Evolutionary conservation across 2,113 vertebrate species (phyloP).

Genomic region (Nesoenas mayeri): DNA sequence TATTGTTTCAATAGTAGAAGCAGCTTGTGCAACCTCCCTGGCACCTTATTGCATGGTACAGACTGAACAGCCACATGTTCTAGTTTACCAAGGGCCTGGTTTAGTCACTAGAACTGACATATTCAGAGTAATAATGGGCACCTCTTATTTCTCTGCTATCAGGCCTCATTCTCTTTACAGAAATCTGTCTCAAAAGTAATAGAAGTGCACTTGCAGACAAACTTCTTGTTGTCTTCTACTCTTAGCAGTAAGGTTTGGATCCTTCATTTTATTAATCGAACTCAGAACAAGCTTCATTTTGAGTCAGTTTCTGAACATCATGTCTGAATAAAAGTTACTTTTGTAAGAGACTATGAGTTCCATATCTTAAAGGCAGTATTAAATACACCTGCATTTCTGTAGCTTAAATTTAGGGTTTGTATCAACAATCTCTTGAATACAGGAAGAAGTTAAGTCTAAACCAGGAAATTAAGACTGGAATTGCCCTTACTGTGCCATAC

Average conservation of each 20-base stretch:
- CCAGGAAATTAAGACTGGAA: neutral
- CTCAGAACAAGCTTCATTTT: neutral
- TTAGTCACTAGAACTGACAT: neutral
- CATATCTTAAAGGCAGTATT: neutral
- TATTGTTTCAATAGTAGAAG: neutral
- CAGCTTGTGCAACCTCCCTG: neutral
- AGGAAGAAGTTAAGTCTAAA: neutral
- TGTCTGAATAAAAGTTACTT: neutral
- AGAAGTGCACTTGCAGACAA: neutral
- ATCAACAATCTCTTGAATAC: neutral
- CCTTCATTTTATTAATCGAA: neutral
- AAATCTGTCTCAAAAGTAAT: neutral
- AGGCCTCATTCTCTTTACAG: neutral
- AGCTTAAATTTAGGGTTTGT: neutral
- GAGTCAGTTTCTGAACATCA: neutral
- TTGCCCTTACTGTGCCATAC: neutral
- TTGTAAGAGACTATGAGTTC: rapidly evolving
- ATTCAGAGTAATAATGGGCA: neutral
- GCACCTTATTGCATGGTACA: neutral
- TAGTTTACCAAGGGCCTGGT: neutral
- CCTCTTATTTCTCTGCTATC: neutral
- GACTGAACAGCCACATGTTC: neutral
- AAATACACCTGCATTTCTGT: neutral
- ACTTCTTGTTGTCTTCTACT: neutral
- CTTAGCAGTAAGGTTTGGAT: neutral